Conservation (phyloP, 2,888 invertebrate species). For the Lamellibrachia columna region DNA sequence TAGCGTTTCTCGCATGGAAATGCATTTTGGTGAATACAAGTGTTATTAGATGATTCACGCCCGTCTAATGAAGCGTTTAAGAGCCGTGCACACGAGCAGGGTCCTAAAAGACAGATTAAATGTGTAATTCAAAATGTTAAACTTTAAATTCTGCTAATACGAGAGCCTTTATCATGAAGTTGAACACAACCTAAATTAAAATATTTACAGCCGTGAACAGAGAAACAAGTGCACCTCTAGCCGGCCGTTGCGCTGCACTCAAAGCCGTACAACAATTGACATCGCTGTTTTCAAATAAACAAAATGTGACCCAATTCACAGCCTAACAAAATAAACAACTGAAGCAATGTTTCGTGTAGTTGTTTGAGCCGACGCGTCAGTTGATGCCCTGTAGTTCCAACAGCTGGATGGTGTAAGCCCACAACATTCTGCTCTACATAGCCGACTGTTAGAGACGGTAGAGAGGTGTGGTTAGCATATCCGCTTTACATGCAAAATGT, state of each 20-base stretch:
- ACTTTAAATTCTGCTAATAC: background rate
- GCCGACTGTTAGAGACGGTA: background rate
- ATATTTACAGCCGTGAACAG: background rate
- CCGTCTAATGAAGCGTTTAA: background rate
- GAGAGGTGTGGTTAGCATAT: too few relatives aligned
- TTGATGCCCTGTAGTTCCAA: background rate
- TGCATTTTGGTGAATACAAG: background rate
- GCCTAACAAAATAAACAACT: background rate
- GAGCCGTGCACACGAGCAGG: background rate
- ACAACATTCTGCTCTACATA: background rate
- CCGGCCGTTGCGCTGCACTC: background rate
- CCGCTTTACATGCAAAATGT: too few relatives aligned
- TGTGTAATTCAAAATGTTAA: background rate
- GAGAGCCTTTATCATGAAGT: background rate
- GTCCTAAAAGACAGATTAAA: background rate
- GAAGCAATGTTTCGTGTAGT: background rate
- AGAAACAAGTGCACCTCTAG: background rate
- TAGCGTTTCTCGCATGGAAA: background rate
- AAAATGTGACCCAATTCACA: background rate
- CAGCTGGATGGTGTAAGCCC: background rate
- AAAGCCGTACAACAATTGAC: background rate
- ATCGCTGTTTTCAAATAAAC: background rate
- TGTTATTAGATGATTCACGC: background rate
- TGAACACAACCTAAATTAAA: background rate
- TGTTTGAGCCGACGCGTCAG: background rate